Conservation (phyloP, 2,797 vertebrate species). For the Neosalanx taihuensis region DNA sequence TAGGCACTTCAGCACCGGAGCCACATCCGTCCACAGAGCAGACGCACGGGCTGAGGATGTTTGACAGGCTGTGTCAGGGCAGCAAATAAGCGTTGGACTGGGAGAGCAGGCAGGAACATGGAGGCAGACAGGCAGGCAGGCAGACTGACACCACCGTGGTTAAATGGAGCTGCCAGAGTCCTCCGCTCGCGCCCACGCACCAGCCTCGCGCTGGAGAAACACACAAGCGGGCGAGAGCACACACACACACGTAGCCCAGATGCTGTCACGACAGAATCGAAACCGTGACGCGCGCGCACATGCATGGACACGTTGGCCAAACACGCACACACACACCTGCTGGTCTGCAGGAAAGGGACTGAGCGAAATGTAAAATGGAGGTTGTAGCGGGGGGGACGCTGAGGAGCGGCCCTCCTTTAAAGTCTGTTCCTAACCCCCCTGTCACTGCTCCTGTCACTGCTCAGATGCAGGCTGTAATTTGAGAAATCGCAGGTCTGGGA, state of each 20-base stretch:
- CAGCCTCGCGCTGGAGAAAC: constrained; percentile 46
- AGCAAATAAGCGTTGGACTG: constrained; percentile 69
- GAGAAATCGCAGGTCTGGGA: constrained; percentile 67
- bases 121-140: constrained; percentile 45
- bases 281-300: too few relatives aligned
- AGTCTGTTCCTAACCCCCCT: constrained; percentile 53
- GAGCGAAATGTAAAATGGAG: constrained; percentile 38
- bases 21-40: constrained; percentile 39
- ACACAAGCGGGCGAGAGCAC: constrained; percentile 31
- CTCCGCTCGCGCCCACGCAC: constrained; percentile 43
- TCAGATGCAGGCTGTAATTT: constrained; percentile 66
- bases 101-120: constrained; percentile 57
- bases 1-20: not conserved
- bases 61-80: constrained; percentile 59
- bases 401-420: constrained; percentile 37
- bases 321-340: constrained; percentile 16
- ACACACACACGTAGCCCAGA: constrained; percentile 12
- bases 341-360: not conserved
- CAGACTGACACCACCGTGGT: constrained; percentile 65
- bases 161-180: constrained; percentile 65
- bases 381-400: constrained; percentile 23
- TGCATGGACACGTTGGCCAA: not conserved
- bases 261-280: not conserved
- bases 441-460: constrained; percentile 54
- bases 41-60: constrained; percentile 52